Conservation (phyloP, 2,888 invertebrate species). For the Ormyrus rosae region DNA sequence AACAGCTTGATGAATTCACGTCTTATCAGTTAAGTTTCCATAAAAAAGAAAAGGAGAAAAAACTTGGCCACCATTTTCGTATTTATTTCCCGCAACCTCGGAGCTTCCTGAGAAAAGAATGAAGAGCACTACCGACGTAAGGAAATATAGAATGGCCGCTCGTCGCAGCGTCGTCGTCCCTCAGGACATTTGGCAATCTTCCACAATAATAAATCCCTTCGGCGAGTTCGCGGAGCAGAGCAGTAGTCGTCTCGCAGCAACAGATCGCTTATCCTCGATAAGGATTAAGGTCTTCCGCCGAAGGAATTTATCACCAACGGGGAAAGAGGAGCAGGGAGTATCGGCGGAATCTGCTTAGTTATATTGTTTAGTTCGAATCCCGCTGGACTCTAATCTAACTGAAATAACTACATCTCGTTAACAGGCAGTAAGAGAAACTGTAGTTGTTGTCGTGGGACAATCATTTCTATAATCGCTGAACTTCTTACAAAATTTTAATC, state of each 20-base stretch:
- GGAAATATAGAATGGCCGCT: conserved; percentile 4
- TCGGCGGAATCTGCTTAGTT: conserved; percentile 19
- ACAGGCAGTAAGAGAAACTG: too few species aligned
- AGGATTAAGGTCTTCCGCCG: conserved; percentile 52
- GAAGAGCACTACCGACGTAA: background rate
- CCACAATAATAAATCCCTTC: conserved; percentile 55
- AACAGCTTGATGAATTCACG: too few species aligned
- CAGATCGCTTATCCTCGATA: conserved; percentile 56
- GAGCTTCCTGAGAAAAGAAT: too few species aligned
- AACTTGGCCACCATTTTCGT: too few species aligned
- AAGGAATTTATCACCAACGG: conserved; percentile 34
- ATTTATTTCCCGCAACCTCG: too few species aligned
- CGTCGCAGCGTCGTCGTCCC: conserved; percentile 10
- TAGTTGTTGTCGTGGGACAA: too few species aligned
- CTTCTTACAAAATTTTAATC: too few species aligned
- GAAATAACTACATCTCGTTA: too few species aligned
- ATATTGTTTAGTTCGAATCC: conserved; percentile 37
- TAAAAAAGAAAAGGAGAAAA: too few species aligned
- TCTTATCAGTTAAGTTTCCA: too few species aligned
- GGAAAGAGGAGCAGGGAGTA: background rate
- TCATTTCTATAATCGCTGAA: too few species aligned
- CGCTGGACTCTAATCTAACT: background rate
- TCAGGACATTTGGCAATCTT: conserved; percentile 49
- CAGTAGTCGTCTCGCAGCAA: conserved; percentile 43
- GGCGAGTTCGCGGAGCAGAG: background rate